phyloP scores from a whole-genome alignment of 2,113 vertebrate species.

The Alouatta palliata region DNA sequence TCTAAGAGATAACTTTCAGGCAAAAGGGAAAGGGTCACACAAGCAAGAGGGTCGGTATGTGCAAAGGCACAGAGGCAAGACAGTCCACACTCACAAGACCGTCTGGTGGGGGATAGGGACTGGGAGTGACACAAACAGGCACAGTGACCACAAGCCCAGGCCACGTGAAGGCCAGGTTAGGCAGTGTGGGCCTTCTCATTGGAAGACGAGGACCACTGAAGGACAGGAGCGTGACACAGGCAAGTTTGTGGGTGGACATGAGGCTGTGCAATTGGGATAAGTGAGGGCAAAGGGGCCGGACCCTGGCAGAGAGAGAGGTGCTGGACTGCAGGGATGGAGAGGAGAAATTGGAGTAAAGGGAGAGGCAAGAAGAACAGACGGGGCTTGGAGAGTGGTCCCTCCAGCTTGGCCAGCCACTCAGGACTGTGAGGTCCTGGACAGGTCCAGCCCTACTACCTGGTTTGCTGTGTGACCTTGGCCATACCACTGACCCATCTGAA shows the following conservation, averaged over 20 bases:
- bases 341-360: not conserved
- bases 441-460: not conserved
- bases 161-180: not conserved
- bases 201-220: not conserved
- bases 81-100: not conserved
- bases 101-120: not conserved
- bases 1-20: not conserved
- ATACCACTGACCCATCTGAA: not conserved
- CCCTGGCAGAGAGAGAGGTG: not conserved
- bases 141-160: not conserved
- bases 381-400: not conserved
- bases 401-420: not conserved
- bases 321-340: not conserved
- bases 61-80: not conserved
- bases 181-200: not conserved
- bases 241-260: not conserved
- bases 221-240: not conserved
- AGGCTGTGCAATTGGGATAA: not conserved
- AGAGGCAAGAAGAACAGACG: not conserved
- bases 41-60: not conserved
- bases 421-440: not conserved
- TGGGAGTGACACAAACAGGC: not conserved
- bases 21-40: not conserved
- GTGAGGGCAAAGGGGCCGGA: not conserved
- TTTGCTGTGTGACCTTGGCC: not conserved